Evolutionary conservation across 35 echinoderm and acorn worm genomes (phyloP).

Genomic region (Apostichopus californicus): DNA sequence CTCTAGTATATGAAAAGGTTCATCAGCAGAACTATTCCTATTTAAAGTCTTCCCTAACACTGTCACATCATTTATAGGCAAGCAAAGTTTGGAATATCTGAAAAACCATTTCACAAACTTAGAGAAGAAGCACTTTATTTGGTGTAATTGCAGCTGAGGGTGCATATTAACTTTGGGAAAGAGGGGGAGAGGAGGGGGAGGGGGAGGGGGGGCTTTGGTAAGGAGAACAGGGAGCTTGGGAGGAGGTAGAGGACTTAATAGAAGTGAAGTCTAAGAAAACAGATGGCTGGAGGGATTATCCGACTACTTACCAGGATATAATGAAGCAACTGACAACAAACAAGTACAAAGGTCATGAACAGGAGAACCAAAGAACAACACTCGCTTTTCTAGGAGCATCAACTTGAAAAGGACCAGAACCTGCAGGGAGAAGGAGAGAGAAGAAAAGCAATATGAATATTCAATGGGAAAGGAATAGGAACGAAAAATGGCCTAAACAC

Average conservation of each 20-base stretch:
- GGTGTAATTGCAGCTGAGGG: too few species aligned
- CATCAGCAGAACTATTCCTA: too few species aligned
- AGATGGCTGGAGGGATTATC: too few species aligned
- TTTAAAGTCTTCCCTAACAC: too few species aligned
- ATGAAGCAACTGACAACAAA: constrained; percentile 80
- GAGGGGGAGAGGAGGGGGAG: neutral
- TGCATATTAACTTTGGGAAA: neutral
- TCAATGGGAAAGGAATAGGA: neutral
- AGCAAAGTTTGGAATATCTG: too few species aligned
- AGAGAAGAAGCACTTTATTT: too few species aligned
- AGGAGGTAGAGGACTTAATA: neutral
- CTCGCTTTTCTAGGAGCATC: constrained; percentile 76
- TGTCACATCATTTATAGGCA: too few species aligned
- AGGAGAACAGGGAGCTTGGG: neutral
- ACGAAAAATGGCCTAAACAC: neutral
- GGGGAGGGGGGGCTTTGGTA: neutral
- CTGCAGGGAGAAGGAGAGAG: constrained; percentile 30
- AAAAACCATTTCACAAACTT: too few species aligned
- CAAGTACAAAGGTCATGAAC: constrained; percentile 79
- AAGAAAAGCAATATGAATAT: neutral
- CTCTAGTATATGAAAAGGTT: too few species aligned
- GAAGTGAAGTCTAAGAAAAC: too few species aligned
- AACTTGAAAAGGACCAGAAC: constrained; percentile 89
- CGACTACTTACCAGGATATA: constrained; percentile 84
- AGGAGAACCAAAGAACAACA: constrained; percentile 82